phyloP scores from a whole-genome alignment of 2,113 vertebrate species.

The Microcebus tavaratra region DNA sequence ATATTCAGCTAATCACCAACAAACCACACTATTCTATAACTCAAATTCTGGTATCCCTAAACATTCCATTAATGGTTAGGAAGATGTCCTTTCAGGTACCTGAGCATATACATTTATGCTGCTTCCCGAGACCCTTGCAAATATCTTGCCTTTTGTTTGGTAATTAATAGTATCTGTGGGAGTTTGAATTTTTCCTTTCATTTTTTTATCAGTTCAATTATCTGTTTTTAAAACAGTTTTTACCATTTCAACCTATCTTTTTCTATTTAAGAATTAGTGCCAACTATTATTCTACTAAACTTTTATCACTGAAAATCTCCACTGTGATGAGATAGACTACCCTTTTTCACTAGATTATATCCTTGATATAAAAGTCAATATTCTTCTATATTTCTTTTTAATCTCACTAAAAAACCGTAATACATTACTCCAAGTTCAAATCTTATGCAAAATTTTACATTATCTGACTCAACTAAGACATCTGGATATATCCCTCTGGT shows the following conservation, averaged over 20 bases:
- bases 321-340: background rate
- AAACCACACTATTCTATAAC: background rate
- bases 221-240: background rate
- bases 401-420: background rate
- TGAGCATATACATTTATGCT: background rate
- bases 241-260: background rate
- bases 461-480: background rate
- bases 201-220: background rate
- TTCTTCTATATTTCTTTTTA: background rate
- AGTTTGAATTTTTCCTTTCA: background rate
- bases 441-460: background rate
- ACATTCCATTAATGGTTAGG: background rate
- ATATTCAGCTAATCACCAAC: background rate
- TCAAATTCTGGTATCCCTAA: background rate
- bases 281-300: background rate
- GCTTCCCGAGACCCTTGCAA: background rate
- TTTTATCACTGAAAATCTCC: background rate
- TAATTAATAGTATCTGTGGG: background rate
- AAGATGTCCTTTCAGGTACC: background rate
- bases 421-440: background rate
- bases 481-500: fast-evolving
- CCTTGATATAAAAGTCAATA: background rate
- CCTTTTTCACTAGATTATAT: background rate
- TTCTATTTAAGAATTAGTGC: background rate
- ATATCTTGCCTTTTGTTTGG: background rate